These are phyloP conservation scores for Conomelus anceps DNA, from an alignment of 2,888 invertebrate genomes.

Conservation along the genomic window DNA sequence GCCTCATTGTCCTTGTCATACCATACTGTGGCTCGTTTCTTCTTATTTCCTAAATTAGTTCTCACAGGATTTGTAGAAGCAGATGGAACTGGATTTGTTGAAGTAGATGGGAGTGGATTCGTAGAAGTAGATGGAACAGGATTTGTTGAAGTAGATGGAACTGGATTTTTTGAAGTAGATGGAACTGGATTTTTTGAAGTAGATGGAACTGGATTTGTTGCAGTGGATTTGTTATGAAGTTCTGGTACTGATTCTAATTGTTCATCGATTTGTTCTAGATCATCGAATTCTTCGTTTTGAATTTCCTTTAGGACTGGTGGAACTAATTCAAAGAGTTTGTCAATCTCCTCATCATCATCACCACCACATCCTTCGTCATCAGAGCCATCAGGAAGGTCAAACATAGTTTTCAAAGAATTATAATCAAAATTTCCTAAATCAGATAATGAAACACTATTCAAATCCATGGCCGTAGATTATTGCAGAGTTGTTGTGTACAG, in stretches of 20 bases:
- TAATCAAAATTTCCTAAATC: not conserved
- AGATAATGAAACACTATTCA: not conserved
- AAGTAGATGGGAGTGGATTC: too few species aligned
- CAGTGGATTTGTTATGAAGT: too few species aligned
- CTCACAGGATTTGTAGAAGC: too few species aligned
- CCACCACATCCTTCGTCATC: not conserved
- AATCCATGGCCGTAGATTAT: not conserved
- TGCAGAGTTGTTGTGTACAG: not conserved
- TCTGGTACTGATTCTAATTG: not conserved
- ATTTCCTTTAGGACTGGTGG: not conserved
- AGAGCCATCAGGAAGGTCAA: not conserved
- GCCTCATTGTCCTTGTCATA: too few species aligned
- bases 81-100: too few species aligned
- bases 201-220: not conserved
- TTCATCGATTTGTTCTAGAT: not conserved
- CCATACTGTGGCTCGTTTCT: too few species aligned
- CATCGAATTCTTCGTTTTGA: not conserved
- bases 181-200: not conserved
- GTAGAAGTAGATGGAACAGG: too few species aligned
- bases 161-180: not conserved
- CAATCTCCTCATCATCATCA: not conserved
- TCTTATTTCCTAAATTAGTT: too few species aligned
- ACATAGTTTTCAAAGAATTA: not conserved
- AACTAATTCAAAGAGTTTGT: not conserved
- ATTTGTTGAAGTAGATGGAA: not conserved